phyloP scores from a whole-genome alignment of 1,140 invertebrate genomes.

The Mamestra configurata region DNA sequence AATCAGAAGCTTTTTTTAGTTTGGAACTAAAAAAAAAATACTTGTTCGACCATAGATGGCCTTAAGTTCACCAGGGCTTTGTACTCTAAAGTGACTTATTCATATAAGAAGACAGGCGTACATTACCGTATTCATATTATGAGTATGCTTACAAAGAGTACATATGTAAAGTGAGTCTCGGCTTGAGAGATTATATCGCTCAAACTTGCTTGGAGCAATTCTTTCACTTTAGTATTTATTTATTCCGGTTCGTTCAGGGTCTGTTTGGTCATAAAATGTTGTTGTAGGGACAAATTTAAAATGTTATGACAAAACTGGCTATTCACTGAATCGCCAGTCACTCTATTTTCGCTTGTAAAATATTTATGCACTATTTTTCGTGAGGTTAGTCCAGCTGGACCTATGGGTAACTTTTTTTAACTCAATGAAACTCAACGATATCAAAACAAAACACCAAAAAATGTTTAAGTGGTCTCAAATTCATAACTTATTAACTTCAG shows the following conservation, averaged over 20 bases:
- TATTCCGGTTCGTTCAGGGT: conserved; percentile 21
- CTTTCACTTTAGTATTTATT: conserved; percentile 32
- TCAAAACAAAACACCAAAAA: no score
- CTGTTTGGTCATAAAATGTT: conserved; percentile 16
- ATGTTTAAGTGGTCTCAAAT: no score
- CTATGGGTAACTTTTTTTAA: no score
- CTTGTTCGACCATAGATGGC: not conserved
- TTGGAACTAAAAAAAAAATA: not conserved
- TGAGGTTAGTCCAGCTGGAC: no score
- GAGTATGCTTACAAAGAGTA: conserved; percentile 30
- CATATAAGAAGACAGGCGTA: not conserved
- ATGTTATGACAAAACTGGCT: not conserved
- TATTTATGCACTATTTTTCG: no score
- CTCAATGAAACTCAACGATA: no score
- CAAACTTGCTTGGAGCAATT: not conserved
- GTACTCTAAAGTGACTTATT: conserved; percentile 41
- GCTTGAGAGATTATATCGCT: conserved; percentile 30
- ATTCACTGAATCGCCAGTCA: not conserved
- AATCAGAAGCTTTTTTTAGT: not conserved
- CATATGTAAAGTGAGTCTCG: conserved; percentile 12
- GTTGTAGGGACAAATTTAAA: not conserved
- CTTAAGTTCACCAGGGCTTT: conserved; percentile 34
- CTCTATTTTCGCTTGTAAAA: not conserved
- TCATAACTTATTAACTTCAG: no score
- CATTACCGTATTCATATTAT: conserved; percentile 37